A percentile compares a stretch with the other conserved stretches of the same genome.
Evolutionary conservation across 2,113 vertebrate species (phyloP).

Genomic region (Sardina pilchardus): DNA sequence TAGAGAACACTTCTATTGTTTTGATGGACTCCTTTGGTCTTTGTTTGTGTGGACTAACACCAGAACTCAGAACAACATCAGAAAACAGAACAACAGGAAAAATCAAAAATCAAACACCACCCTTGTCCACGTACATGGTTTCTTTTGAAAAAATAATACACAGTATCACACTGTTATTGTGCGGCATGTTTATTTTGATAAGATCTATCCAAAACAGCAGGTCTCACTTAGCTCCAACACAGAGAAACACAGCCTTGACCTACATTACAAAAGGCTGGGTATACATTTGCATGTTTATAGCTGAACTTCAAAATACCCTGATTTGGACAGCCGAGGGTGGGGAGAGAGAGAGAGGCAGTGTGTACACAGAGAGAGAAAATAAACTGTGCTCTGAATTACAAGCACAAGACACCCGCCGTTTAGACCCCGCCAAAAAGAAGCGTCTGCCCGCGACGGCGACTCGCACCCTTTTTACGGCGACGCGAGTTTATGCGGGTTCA

Average conservation of each 20-base stretch:
- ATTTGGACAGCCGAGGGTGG: slow-evolving; percentile 4
- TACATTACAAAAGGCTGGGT: slow-evolving; percentile 7
- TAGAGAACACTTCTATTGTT: background rate
- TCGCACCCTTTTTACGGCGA: background rate
- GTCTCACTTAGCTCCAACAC: background rate
- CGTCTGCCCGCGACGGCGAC: background rate
- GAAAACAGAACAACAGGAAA: background rate
- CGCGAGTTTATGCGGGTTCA: background rate
- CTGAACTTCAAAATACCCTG: slow-evolving; percentile 11
- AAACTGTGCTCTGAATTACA: slow-evolving; percentile 19
- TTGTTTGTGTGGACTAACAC: background rate
- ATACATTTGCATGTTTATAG: slow-evolving; percentile 27
- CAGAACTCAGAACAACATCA: background rate
- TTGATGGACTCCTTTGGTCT: background rate
- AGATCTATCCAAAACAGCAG: slow-evolving; percentile 7
- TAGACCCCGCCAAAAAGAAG: background rate
- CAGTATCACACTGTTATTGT: background rate
- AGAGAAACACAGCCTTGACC: background rate
- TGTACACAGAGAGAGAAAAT: slow-evolving; percentile 1
- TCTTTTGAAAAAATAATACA: background rate
- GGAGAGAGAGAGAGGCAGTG: background rate
- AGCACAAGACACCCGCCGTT: background rate
- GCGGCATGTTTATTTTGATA: background rate
- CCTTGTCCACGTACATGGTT: background rate
- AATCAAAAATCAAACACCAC: background rate